phyloP scores from a whole-genome alignment of 2,797 vertebrate genomes.

The Tauraco hartlaubi region DNA sequence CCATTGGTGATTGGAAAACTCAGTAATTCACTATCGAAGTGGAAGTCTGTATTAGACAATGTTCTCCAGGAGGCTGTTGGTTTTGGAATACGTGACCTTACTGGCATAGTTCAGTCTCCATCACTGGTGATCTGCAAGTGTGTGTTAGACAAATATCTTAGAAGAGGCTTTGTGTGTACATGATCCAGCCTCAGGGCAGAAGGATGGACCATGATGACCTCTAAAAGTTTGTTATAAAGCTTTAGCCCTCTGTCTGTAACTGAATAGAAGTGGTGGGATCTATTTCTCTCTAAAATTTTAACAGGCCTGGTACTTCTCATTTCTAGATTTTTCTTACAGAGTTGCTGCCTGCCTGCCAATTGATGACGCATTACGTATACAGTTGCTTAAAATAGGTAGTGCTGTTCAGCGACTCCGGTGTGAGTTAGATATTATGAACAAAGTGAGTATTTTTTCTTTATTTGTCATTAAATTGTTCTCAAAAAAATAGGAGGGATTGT shows the following conservation, averaged over 20 bases:
- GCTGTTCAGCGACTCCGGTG: conserved; percentile 97
- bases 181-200: neutral
- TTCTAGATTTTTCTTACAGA: conserved; percentile 96
- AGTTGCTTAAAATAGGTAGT: conserved; percentile 95
- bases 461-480: neutral
- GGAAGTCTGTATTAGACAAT: neutral
- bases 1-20: neutral
- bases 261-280: neutral
- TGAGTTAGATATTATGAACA: conserved; percentile 98
- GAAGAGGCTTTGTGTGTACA: neutral
- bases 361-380: conserved; percentile 92
- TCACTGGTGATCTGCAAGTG: neutral
- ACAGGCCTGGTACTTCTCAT: conserved; percentile 9
- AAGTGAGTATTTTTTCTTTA: conserved; percentile 79
- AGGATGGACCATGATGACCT: neutral
- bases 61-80: neutral
- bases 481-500: neutral
- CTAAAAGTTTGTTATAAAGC: neutral
- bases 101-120: neutral
- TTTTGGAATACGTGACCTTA: neutral
- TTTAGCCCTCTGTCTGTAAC: neutral
- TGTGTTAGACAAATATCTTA: neutral
- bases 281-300: neutral
- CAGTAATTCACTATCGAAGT: neutral
- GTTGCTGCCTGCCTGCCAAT: conserved; percentile 98